phyloP scores from a whole-genome alignment of 2,113 vertebrate species.

The Clinocottus analis region DNA sequence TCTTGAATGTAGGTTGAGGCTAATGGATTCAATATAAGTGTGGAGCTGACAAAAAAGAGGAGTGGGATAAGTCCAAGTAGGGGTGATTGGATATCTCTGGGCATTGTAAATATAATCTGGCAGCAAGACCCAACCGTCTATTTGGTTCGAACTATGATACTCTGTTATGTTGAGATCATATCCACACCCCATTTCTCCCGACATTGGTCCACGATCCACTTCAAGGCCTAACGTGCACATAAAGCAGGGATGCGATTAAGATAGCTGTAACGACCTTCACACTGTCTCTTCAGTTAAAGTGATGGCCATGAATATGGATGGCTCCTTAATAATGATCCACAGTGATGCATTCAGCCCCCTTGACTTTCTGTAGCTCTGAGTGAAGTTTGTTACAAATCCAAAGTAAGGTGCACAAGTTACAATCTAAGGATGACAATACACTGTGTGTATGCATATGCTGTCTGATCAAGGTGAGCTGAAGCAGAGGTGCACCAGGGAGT shows the following conservation, averaged over 20 bases:
- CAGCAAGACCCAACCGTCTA: neutral
- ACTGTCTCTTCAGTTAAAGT: slow-evolving; percentile 6
- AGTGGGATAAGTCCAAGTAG: slow-evolving; percentile 11
- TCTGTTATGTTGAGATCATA: slow-evolving; percentile 1
- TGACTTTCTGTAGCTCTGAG: slow-evolving; percentile 59
- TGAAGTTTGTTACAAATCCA: slow-evolving; percentile 38
- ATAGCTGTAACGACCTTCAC: slow-evolving; percentile 28
- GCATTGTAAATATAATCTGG: neutral
- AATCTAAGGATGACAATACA: slow-evolving; percentile 39
- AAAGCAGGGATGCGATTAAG: slow-evolving; percentile 13
- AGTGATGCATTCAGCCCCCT: slow-evolving; percentile 20
- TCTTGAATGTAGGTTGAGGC: slow-evolving; percentile 78
- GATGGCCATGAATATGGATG: slow-evolving; percentile 65
- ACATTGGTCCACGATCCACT: neutral
- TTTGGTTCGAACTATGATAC: neutral
- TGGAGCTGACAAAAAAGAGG: slow-evolving; percentile 39
- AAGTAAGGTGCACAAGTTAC: slow-evolving; percentile 7
- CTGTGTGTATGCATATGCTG: slow-evolving; percentile 10
- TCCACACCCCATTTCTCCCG: neutral
- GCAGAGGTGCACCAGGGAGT: neutral
- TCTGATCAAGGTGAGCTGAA: slow-evolving; percentile 38
- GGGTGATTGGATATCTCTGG: neutral
- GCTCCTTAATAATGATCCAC: slow-evolving; percentile 46
- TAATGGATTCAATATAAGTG: slow-evolving; percentile 50
- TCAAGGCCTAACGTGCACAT: neutral